phyloP scores from a whole-genome alignment of 2,797 vertebrate genomes.

The Diglossa cyanea region DNA sequence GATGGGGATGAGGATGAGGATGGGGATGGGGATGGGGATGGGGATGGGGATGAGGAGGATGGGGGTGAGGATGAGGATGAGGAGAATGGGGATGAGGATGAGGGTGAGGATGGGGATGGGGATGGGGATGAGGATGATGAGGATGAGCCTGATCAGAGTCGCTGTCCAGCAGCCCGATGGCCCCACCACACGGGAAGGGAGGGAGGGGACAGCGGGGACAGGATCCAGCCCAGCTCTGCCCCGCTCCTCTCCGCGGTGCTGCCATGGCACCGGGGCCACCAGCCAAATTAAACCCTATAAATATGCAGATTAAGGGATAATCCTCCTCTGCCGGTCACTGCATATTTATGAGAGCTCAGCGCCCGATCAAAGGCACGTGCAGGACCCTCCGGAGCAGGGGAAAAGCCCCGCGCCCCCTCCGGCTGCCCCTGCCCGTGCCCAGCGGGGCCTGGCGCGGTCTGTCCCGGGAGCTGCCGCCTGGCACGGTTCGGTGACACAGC shows the following conservation, averaged over 20 bases:
- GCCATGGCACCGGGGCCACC: background rate
- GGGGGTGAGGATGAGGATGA: too few relatives aligned
- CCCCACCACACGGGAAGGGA: background rate
- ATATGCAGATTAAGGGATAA: conserved; percentile 38
- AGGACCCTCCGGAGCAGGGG: background rate
- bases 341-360: background rate
- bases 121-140: background rate
- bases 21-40: background rate
- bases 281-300: conserved; percentile 8
- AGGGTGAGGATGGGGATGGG: too few relatives aligned
- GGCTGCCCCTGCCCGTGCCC: background rate
- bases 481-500: background rate
- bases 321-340: background rate
- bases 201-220: background rate
- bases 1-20: background rate
- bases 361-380: background rate
- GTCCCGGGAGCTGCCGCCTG: background rate
- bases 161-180: background rate
- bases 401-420: background rate
- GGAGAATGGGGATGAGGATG: too few relatives aligned
- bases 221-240: background rate
- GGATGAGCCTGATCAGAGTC: too few relatives aligned
- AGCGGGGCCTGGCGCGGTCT: background rate
- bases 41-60: background rate
- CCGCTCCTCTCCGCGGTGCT: background rate